Percentiles rank a stretch among this genome's conserved stretches.
Evolutionary conservation across 1,140 invertebrate genomes (phyloP).

Genomic region (Nilaparvata lugens): DNA sequence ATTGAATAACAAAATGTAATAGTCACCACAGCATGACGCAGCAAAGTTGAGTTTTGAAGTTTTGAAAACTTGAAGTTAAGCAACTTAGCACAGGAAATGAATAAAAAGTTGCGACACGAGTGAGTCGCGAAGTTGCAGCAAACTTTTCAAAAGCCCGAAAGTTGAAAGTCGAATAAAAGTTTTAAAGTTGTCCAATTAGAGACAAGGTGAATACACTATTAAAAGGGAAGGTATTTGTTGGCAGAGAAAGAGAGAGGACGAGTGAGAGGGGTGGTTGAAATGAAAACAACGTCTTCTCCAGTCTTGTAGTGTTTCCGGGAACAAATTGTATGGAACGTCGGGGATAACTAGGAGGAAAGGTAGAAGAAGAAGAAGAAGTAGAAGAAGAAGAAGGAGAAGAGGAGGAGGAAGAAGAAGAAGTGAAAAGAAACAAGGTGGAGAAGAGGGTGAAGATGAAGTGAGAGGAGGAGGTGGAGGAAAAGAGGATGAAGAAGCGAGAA

Average conservation of each 20-base stretch:
- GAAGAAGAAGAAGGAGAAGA: not conserved
- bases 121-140: too few relatives aligned
- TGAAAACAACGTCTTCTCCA: too few relatives aligned
- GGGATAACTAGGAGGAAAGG: slow-evolving; percentile 9
- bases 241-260: too few relatives aligned
- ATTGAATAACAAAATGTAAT: slow-evolving; percentile 2
- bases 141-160: too few relatives aligned
- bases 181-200: too few relatives aligned
- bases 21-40: slow-evolving; percentile 11
- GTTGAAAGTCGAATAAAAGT: too few relatives aligned
- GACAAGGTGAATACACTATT: too few relatives aligned
- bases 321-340: not conserved
- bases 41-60: slow-evolving; percentile 12
- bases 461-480: slow-evolving; percentile 13
- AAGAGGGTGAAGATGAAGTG: slow-evolving; percentile 17
- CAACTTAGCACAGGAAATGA: too few relatives aligned
- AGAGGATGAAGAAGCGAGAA: not conserved
- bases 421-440: too few relatives aligned
- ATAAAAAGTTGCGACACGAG: too few relatives aligned
- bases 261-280: too few relatives aligned
- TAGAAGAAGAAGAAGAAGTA: not conserved
- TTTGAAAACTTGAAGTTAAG: not conserved
- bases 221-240: too few relatives aligned
- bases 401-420: not conserved
- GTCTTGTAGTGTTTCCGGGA: not conserved